Evolutionary conservation across 2,113 vertebrate genomes (phyloP).

Genomic region (Syngnathus scovelli): DNA sequence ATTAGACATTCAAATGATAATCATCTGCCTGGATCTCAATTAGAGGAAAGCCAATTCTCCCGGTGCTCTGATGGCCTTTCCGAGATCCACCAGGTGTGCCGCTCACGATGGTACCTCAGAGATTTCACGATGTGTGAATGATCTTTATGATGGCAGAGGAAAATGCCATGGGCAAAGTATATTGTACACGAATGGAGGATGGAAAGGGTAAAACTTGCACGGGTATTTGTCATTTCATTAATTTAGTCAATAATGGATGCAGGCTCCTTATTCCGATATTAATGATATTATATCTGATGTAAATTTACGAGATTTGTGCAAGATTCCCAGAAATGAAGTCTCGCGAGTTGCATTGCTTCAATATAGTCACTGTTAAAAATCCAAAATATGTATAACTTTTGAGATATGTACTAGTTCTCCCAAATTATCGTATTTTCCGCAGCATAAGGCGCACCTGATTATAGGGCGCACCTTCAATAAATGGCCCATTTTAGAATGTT

Average conservation of each 20-base stretch:
- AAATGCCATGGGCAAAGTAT: slow-evolving; percentile 32
- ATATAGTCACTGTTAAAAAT: not conserved
- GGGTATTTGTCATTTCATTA: slow-evolving; percentile 26
- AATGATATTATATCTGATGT: not conserved
- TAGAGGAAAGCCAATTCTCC: slow-evolving; percentile 56
- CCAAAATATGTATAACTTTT: not conserved
- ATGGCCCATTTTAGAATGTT: too few species aligned
- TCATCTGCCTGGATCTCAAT: slow-evolving; percentile 68
- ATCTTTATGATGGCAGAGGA: slow-evolving; percentile 40
- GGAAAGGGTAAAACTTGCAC: slow-evolving; percentile 30
- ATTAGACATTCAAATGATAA: slow-evolving; percentile 70
- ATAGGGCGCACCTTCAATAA: too few species aligned
- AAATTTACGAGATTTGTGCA: slow-evolving; percentile 1
- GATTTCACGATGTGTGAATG: slow-evolving; percentile 37
- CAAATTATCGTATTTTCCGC: too few species aligned
- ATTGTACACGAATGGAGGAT: slow-evolving; percentile 27
- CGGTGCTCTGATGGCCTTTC: slow-evolving; percentile 49
- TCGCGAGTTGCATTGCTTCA: not conserved
- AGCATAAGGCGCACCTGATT: too few species aligned
- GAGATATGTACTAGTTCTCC: not conserved
- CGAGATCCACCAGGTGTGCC: slow-evolving; percentile 45
- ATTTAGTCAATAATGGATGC: not conserved
- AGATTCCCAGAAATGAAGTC: not conserved
- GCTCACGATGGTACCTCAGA: slow-evolving; percentile 40
- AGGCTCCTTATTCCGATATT: slow-evolving; percentile 1